Percentiles rank a stretch among this genome's conserved stretches.
These are phyloP conservation scores for Sesamia nonagrioides DNA, from an alignment of 1,140 invertebrate genomes.

Conservation along the genomic window DNA sequence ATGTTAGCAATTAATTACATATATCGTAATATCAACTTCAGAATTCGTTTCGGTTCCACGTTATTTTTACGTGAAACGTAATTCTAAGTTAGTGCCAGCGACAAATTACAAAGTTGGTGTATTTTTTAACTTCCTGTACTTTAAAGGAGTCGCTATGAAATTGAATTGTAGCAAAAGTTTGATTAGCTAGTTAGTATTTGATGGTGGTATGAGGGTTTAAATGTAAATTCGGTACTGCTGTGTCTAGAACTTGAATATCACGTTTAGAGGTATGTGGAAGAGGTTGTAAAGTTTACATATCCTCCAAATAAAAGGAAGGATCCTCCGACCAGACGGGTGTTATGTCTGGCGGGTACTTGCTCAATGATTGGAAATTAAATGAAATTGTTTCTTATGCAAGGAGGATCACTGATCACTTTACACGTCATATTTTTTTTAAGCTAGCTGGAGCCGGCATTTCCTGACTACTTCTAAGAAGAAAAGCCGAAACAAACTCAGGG, in stretches of 20 bases:
- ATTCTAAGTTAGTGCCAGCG: neutral
- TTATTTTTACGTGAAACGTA: neutral
- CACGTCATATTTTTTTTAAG: no score
- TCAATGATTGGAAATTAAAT: no score
- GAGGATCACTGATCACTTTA: no score
- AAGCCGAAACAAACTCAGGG: no score
- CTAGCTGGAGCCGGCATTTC: no score
- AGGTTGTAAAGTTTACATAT: no score
- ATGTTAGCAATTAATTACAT: neutral
- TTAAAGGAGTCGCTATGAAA: neutral
- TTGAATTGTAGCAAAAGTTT: constrained; percentile 13
- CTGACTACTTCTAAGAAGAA: no score
- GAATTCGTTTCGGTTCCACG: neutral
- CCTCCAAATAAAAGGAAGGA: no score
- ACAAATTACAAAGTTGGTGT: neutral
- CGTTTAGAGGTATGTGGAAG: no score
- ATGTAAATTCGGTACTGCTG: neutral
- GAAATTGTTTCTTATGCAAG: no score
- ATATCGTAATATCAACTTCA: neutral
- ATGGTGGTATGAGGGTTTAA: neutral
- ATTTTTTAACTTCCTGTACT: neutral
- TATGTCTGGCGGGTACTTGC: no score
- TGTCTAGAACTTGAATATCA: neutral
- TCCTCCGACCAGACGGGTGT: no score
- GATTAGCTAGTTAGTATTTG: constrained; percentile 14